Evolutionary conservation across 1,140 invertebrate genomes (phyloP), one percentile per base, ranked within the genome.

Genomic region (Drusus annulatus): DNA sequence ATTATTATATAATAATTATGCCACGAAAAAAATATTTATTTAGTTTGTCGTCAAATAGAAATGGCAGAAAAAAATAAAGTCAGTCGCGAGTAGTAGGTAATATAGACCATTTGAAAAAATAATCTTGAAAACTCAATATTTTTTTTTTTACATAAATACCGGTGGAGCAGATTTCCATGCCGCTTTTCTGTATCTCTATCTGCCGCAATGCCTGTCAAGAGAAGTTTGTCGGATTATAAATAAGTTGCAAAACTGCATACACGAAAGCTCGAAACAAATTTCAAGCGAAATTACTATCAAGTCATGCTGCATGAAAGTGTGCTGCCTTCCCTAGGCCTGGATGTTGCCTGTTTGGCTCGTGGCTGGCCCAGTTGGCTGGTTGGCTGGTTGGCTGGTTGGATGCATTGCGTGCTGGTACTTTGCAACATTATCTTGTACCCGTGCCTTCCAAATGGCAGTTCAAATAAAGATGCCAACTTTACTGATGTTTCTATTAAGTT

Each of bases 161-260:
- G 1, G 10, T 7, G 2, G 56, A 60, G 56, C 23, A 60, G 2
- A 60, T 60, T 60, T 60, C 19, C 17, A 23, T 7, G 56, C 8
- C 5, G 56, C 56, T 60, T 60, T 60, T 60, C 56, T 23, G 23
- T 60, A 21, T 60, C 23, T 23, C 56, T 52, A 54, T 74, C 31
- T 54, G 23, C 71, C 52, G 71, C 71, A 21, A 28, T 23, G 71
- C 50, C 23, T 74, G 71, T 74, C 79, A 76, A 16, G 80, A 15
- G 17, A 63, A 73, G 36, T 81, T 77, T 54, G 52, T 50, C 63
- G 50, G 75, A 81, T 81, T 81, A 81, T 81, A 81, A 81, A 73
- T 81, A 78, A 78, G 75, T 74, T 81, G 80, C 60, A 81, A 81
- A 78, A 76, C 21, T 77, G 80, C 74, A 76, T 62, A 78, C 80